Conservation (phyloP, 2,797 vertebrate genomes). For the Typhlichthys eigenmanni region DNA sequence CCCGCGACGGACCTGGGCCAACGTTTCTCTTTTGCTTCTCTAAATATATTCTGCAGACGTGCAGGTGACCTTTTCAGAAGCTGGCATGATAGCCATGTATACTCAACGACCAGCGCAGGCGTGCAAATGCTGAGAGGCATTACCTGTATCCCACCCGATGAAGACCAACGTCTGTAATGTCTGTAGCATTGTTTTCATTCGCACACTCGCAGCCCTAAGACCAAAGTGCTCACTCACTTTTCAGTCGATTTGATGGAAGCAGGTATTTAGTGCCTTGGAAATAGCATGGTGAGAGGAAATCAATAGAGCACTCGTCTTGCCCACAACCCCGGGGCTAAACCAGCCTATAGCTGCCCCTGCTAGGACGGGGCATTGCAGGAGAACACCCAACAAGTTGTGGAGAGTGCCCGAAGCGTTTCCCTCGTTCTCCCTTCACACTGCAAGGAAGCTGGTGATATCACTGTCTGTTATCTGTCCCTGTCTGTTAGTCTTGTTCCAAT, state of each 20-base stretch:
- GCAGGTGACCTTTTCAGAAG: slow-evolving; percentile 54
- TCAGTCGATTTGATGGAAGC: slow-evolving; percentile 48
- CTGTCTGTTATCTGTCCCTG: not conserved
- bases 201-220: slow-evolving; percentile 16
- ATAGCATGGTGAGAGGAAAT: slow-evolving; percentile 61
- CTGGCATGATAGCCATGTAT: slow-evolving; percentile 16
- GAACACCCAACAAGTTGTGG: not conserved
- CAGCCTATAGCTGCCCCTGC: too few relatives aligned
- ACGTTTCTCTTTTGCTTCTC: slow-evolving; percentile 11
- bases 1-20: slow-evolving; percentile 10
- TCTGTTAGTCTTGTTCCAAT: not conserved
- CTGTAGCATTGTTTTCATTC: slow-evolving; percentile 4
- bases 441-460: not conserved
- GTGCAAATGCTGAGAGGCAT: slow-evolving; percentile 1
- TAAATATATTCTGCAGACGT: slow-evolving; percentile 47
- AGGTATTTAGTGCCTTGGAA: slow-evolving; percentile 67
- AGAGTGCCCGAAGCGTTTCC: slow-evolving; percentile 17
- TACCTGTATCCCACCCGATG: slow-evolving; percentile 5
- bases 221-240: slow-evolving; percentile 39
- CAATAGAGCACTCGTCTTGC: slow-evolving; percentile 46
- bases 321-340: not conserved
- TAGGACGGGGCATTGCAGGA: slow-evolving; percentile 13
- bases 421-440: slow-evolving; percentile 18
- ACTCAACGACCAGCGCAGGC: slow-evolving; percentile 22
- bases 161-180: not conserved